Percentiles rank a stretch among this genome's conserved stretches.
Conservation (phyloP, 2,888 invertebrate species). For the Tanypteryx hageni region DNA sequence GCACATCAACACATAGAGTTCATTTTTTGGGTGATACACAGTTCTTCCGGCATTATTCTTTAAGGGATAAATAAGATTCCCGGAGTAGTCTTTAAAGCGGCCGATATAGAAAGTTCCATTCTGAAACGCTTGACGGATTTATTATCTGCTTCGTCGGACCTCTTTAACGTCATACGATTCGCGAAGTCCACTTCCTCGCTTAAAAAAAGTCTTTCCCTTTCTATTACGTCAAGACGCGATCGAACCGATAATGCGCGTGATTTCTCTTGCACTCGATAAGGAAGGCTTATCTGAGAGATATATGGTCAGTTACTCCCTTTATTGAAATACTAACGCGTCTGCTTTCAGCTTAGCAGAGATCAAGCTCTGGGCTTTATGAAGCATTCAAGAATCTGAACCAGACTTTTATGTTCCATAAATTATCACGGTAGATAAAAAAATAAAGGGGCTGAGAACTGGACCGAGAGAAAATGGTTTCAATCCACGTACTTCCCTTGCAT, state of each 20-base stretch:
- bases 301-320: background rate
- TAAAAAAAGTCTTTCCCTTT: background rate
- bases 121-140: too few species aligned
- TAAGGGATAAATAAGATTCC: too few species aligned
- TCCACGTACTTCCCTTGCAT: background rate
- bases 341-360: background rate
- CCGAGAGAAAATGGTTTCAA: background rate
- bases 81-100: too few species aligned
- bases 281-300: background rate
- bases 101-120: too few species aligned
- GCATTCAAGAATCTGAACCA: background rate
- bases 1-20: too few species aligned
- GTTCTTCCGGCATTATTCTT: too few species aligned
- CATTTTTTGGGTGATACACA: too few species aligned
- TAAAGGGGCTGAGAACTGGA: background rate
- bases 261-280: background rate
- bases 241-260: background rate
- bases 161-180: background rate
- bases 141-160: background rate
- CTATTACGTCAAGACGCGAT: background rate
- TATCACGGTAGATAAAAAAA: background rate
- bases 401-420: slow-evolving; percentile 1
- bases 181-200: background rate
- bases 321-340: background rate
- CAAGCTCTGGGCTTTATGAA: background rate